Conservation (phyloP, 2,113 vertebrate species). For the Caloenas nicobarica region DNA sequence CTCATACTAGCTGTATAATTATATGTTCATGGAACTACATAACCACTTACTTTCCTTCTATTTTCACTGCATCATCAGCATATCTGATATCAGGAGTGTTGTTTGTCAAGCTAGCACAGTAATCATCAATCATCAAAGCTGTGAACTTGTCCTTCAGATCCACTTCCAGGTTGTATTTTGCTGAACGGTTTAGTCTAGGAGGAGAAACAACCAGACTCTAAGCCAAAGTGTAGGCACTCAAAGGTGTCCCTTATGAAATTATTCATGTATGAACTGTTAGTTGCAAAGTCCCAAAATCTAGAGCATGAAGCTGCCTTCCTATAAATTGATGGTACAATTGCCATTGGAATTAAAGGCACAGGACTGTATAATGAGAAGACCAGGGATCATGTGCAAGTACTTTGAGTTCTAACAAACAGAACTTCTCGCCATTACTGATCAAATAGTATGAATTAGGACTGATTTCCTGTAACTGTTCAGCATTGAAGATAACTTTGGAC, state of each 20-base stretch:
- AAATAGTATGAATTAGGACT: background rate
- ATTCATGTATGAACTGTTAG: background rate
- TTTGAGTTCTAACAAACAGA: background rate
- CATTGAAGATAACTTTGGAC: background rate
- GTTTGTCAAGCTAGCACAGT: constrained; percentile 82
- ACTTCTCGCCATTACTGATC: background rate
- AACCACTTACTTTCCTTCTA: constrained; percentile 75
- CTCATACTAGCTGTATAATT: background rate
- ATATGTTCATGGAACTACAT: background rate
- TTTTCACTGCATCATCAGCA: constrained; percentile 26
- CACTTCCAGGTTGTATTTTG: constrained; percentile 86
- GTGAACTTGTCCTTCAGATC: constrained; percentile 87
- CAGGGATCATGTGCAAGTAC: background rate
- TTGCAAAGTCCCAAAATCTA: background rate
- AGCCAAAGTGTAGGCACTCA: background rate
- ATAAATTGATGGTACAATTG: background rate
- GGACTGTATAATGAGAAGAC: background rate
- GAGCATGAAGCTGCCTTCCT: background rate
- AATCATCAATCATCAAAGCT: constrained; percentile 84
- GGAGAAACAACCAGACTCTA: background rate
- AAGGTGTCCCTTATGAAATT: background rate
- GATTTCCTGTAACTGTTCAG: background rate
- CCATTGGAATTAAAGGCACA: background rate
- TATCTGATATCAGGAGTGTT: constrained; percentile 67
- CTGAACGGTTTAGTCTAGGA: constrained; percentile 84